These are phyloP conservation scores for Pygmarrhopalites habei DNA, from an alignment of 1,140 invertebrate genomes.

Conservation along the genomic window DNA sequence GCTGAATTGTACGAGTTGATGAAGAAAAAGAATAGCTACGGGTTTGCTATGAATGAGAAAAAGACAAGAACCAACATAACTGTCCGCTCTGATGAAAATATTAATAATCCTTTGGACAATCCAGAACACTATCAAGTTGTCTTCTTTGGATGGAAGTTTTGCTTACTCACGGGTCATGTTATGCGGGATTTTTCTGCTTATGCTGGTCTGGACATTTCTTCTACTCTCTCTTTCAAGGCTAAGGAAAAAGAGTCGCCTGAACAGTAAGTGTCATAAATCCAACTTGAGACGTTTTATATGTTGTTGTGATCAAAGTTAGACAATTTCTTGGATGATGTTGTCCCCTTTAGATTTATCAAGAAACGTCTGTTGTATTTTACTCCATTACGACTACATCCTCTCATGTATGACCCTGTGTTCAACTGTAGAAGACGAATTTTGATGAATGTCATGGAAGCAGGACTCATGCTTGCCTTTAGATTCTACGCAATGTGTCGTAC, in stretches of 20 bases:
- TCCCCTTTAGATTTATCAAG: not conserved
- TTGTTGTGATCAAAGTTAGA: too few relatives aligned
- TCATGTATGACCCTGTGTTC: conserved; percentile 12
- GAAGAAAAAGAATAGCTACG: conserved; percentile 10
- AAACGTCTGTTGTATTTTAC: conserved; percentile 10
- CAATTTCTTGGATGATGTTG: too few relatives aligned
- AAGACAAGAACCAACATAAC: conserved; percentile 21
- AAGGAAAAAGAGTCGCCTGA: not conserved
- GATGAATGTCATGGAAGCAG: conserved; percentile 17
- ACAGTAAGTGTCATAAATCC: conserved; percentile 9
- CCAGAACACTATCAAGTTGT: conserved; percentile 11
- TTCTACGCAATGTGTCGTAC: conserved; percentile 35
- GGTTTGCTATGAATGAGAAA: conserved; percentile 6
- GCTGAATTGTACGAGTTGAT: conserved; percentile 4
- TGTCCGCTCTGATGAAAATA: conserved; percentile 7
- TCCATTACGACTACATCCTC: conserved; percentile 6
- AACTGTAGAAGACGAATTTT: conserved; percentile 26
- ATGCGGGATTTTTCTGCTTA: conserved; percentile 25
- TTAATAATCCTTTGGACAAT: too few relatives aligned
- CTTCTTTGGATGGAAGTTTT: conserved; percentile 34
- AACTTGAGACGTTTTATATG: too few relatives aligned
- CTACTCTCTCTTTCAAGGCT: conserved; percentile 8
- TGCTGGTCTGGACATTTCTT: conserved; percentile 18
- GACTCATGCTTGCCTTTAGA: conserved; percentile 27
- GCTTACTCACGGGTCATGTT: conserved; percentile 22